Evolutionary conservation across 1,140 invertebrate genomes (phyloP).

Genomic region (Radopholus similis): DNA sequence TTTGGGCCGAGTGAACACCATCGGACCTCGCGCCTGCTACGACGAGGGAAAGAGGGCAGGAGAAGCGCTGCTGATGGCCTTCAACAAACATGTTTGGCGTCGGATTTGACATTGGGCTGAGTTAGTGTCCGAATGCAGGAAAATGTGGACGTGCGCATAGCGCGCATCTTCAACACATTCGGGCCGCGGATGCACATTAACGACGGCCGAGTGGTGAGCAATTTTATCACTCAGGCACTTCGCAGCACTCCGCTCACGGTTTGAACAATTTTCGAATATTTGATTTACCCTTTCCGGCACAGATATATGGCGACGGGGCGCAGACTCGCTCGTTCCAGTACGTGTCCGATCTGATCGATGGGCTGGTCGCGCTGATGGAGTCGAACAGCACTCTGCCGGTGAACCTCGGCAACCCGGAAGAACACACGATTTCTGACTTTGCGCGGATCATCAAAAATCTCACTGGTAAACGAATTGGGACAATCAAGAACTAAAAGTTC

Average conservation of each 20-base stretch:
- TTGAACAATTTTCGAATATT: conserved; percentile 15
- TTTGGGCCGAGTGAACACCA: conserved; percentile 98
- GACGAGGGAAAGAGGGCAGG: conserved; percentile 94
- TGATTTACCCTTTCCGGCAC: conserved; percentile 65
- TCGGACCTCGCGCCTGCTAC: conserved; percentile 90
- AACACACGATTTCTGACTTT: conserved; percentile 93
- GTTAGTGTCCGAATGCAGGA: conserved; percentile 72
- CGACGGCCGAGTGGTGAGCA: conserved; percentile 95
- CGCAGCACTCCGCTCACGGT: conserved; percentile 85
- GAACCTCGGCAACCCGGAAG: conserved; percentile 95
- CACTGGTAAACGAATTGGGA: conserved; percentile 67
- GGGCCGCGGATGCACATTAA: conserved; percentile 99
- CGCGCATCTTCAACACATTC: conserved; percentile 97
- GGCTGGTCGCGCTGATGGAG: conserved; percentile 84
- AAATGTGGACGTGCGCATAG: conserved; percentile 86
- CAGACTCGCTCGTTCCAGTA: conserved; percentile 98
- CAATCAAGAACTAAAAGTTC: conserved; percentile 24
- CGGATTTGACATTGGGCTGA: neutral
- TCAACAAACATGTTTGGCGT: neutral
- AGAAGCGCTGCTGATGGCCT: neutral
- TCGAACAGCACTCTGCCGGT: conserved; percentile 88
- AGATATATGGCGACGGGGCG: conserved; percentile 79
- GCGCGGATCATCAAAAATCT: conserved; percentile 80
- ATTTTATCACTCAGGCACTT: conserved; percentile 94
- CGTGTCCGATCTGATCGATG: conserved; percentile 91